phyloP scores from a whole-genome alignment of 1,140 invertebrate genomes.

The Bombyx mori region ASM3026992v2 NC_085114.1:13971501-13972000 shows the following conservation, averaged over 20 bases:
- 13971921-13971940: constrained; percentile 58
- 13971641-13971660: too few species aligned
- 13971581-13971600: too few species aligned
- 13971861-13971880: constrained; percentile 58
- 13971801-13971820: constrained; percentile 69
- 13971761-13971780: constrained; percentile 25
- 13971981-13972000: constrained; percentile 15
- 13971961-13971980: not conserved
- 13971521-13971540: constrained; percentile 27
- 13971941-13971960: not conserved
- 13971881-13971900: constrained; percentile 45
- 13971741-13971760: not conserved
- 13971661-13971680: too few species aligned
- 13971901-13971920: constrained; percentile 43
- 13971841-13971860: constrained; percentile 38
- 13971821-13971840: constrained; percentile 63
- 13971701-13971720: not conserved
- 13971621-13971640: too few species aligned
- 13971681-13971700: too few species aligned
- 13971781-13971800: constrained; percentile 54
- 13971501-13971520: constrained; percentile 41
- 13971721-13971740: not conserved
- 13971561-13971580: constrained; percentile 6
- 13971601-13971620: too few species aligned
- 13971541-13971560: constrained; percentile 22